Percentiles rank a stretch among this genome's conserved stretches.
Conservation (phyloP, 1,140 invertebrate genomes). For the Dinoponera quadriceps region DNA sequence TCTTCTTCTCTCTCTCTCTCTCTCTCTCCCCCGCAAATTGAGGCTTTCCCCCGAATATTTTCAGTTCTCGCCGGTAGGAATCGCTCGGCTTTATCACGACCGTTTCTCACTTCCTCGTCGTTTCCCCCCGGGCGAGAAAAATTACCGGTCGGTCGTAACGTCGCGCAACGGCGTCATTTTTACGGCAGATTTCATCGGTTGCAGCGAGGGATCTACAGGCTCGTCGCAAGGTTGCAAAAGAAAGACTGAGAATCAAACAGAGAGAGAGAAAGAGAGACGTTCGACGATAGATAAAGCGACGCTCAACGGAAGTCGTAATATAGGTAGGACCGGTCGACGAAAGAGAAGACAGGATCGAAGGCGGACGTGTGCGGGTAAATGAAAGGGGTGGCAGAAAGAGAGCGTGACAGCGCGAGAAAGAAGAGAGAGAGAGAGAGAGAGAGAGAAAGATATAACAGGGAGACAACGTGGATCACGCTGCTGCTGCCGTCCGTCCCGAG, state of each 20-base stretch:
- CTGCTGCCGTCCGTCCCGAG: conserved; percentile 27
- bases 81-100: not conserved
- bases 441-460: conserved; percentile 26
- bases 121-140: not conserved
- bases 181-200: not conserved
- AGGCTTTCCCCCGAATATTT: conserved; percentile 29
- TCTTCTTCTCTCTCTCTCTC: conserved; percentile 26
- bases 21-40: conserved; percentile 38
- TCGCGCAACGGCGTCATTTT: not conserved
- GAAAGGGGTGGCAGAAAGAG: not conserved
- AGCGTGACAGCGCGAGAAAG: conserved; percentile 44
- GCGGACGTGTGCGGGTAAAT: not conserved
- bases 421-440: conserved; percentile 37
- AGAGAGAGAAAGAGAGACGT: not conserved
- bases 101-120: conserved; percentile 23
- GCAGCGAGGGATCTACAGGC: not conserved
- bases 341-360: conserved; percentile 12
- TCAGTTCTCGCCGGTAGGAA: not conserved
- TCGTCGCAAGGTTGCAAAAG: not conserved
- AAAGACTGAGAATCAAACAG: not conserved
- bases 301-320: conserved; percentile 23
- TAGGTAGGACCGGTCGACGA: not conserved
- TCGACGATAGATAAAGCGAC: conserved; percentile 9
- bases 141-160: not conserved
- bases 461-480: conserved; percentile 15